These are phyloP conservation scores for Dryobates pubescens DNA, from an alignment of 2,797 vertebrate genomes.

Conservation along the genomic window DNA sequence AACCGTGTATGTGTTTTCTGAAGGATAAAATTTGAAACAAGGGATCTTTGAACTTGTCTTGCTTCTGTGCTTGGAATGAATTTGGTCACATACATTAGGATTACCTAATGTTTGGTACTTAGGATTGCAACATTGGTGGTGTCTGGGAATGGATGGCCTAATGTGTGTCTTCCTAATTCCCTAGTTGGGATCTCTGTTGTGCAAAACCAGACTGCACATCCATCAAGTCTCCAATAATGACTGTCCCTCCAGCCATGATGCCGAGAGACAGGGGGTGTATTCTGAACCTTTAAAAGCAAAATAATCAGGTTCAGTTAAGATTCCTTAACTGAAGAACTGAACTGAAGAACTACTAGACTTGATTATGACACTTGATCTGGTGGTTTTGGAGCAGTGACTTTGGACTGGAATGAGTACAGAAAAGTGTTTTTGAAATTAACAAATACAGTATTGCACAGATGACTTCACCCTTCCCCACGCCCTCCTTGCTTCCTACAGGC, in stretches of 20 bases:
- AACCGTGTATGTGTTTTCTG: background rate
- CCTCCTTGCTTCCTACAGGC: background rate
- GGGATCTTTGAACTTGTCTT: background rate
- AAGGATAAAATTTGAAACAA: background rate
- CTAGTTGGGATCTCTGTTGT: background rate
- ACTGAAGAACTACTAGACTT: background rate
- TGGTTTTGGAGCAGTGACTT: background rate
- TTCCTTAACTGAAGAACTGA: too few relatives aligned
- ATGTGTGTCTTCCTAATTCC: background rate
- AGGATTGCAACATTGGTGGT: background rate
- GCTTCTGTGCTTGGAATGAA: background rate
- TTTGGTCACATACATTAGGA: fast-evolving
- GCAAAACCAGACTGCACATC: background rate
- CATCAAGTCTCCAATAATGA: background rate
- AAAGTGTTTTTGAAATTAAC: background rate
- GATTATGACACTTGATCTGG: background rate
- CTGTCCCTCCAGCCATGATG: background rate
- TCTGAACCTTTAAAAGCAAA: background rate
- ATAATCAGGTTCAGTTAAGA: background rate
- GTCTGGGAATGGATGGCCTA: background rate
- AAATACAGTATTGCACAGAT: background rate
- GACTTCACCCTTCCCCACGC: background rate
- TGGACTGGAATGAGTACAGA: background rate
- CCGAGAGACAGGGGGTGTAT: background rate
- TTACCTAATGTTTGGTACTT: background rate